Base-by-base conservation (phyloP, 1,140 invertebrate genomes). In the Cardiocondyla obscurior region DNA sequence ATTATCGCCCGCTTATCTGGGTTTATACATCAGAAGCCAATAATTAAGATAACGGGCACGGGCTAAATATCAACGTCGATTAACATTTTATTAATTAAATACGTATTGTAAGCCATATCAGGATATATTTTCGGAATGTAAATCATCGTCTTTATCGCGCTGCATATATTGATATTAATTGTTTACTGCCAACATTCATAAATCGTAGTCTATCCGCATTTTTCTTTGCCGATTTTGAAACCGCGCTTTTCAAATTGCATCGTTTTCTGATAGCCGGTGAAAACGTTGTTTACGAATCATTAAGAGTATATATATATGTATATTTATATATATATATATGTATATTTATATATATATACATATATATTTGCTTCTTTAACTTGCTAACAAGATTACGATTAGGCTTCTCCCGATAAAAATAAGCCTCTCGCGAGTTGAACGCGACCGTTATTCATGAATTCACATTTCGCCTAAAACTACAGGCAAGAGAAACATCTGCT, bases 351-450 rank as follows among this genome's bases (percentile, higher is more conserved):
- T 42, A 12, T 22, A 25, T n/a, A 42, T 42, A 12, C 16, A 25
- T 49, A 19, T 42, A 74, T 22, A 62, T 60, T 46, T 60, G 69
- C 53, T 74, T 33, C 14, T 33, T 44, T 19, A n/a, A 36, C 53
- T 82, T 30, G n/a, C 33, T 82, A 82, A 82, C 57, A 53, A 82
- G 79, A 82, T 82, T 82, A 33, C 33, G 42, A 74, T 82, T 82
- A 74, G 55, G 55, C 16, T 82, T 74, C 69, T 74, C 55, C 8
- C 33, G 3, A 16, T 42, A 36, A 44, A 81, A 14, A 4, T 81
- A 81, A 81, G 39, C 36, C 36, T 3, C 16, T 25, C 19, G 6
- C 28, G 19, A 57, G 25, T 57, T 33, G 28, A 58, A 42, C 8
- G 7, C 0, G 7, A 39, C 2, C 3, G 6, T 58, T 73, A 60